Conservation (phyloP, 2,888 invertebrate species). For the Lobophora halterata region DNA sequence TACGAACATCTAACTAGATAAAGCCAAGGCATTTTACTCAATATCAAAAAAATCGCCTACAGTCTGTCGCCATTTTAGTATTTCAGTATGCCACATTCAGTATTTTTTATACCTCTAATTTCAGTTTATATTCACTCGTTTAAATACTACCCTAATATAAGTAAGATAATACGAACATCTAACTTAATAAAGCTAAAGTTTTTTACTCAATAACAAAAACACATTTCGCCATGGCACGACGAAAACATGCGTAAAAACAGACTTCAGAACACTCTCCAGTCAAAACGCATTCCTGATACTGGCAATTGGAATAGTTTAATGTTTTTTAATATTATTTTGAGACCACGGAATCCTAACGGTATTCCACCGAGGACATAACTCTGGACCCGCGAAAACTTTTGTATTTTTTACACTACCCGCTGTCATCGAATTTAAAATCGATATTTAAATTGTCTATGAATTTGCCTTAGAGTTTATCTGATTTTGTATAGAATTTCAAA, state of each 20-base stretch:
- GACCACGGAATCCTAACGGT: conserved; percentile 76
- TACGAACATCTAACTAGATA: too few relatives aligned
- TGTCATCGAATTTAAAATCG: conserved; percentile 46
- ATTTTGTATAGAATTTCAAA: conserved; percentile 1
- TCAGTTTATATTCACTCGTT: too few relatives aligned
- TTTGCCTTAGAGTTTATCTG: conserved; percentile 8
- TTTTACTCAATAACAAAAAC: too few relatives aligned
- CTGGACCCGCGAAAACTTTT: conserved; percentile 62
- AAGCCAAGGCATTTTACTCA: too few relatives aligned
- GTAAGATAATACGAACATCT: too few relatives aligned
- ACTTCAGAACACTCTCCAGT: conserved; percentile 57
- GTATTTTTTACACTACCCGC: conserved; percentile 70
- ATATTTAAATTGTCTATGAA: conserved; percentile 23
- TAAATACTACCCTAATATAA: too few relatives aligned
- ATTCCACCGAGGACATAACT: conserved; percentile 70
- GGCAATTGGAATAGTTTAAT: conserved; percentile 79
- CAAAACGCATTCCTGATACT: conserved; percentile 76
- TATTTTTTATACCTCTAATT: too few relatives aligned
- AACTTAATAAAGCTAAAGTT: too few relatives aligned
- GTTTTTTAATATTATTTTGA: conserved; percentile 60
- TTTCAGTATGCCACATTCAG: too few relatives aligned
- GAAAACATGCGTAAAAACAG: conserved; percentile 20
- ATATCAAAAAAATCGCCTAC: too few relatives aligned
- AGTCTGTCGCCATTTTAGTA: too few relatives aligned
- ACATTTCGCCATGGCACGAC: conserved; percentile 3